These are phyloP conservation scores for Pseudomugil tenellus DNA, from an alignment of 2,797 vertebrate genomes.

Conservation along the genomic window DNA sequence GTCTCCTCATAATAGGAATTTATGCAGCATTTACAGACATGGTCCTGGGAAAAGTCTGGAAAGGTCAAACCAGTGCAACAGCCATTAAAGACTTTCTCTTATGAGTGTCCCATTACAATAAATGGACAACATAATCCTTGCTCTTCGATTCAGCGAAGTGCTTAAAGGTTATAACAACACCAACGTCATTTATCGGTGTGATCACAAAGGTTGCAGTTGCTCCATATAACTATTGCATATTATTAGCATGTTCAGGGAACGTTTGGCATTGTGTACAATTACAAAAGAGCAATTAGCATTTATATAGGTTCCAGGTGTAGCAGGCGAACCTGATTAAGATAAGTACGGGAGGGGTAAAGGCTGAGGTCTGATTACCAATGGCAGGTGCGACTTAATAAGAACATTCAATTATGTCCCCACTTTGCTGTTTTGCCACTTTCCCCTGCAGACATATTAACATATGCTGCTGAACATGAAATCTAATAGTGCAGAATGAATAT, in stretches of 20 bases:
- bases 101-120: slow-evolving; percentile 52
- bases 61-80: slow-evolving; percentile 71
- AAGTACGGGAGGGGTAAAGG: slow-evolving; percentile 40
- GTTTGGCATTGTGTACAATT: slow-evolving; percentile 55
- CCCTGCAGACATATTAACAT: slow-evolving; percentile 24
- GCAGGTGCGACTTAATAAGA: slow-evolving; percentile 40
- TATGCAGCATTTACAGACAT: slow-evolving; percentile 67
- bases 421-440: slow-evolving; percentile 27
- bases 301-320: slow-evolving; percentile 57
- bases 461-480: slow-evolving; percentile 29
- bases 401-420: slow-evolving; percentile 29
- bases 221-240: slow-evolving; percentile 45
- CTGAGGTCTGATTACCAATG: slow-evolving; percentile 27
- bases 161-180: slow-evolving; percentile 70
- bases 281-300: slow-evolving; percentile 79
- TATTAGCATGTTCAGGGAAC: slow-evolving; percentile 48
- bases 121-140: slow-evolving; percentile 53
- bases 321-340: slow-evolving; percentile 43
- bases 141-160: slow-evolving; percentile 42
- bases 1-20: slow-evolving; percentile 64
- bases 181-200: slow-evolving; percentile 50
- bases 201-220: slow-evolving; percentile 63
- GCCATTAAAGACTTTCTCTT: slow-evolving; percentile 32
- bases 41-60: slow-evolving; percentile 47
- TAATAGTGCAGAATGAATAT: slow-evolving; percentile 25